Percentiles rank a stretch among this genome's conserved stretches.
Evolutionary conservation across 2,113 vertebrate genomes (phyloP).

Genomic region (Camelus dromedarius): DNA sequence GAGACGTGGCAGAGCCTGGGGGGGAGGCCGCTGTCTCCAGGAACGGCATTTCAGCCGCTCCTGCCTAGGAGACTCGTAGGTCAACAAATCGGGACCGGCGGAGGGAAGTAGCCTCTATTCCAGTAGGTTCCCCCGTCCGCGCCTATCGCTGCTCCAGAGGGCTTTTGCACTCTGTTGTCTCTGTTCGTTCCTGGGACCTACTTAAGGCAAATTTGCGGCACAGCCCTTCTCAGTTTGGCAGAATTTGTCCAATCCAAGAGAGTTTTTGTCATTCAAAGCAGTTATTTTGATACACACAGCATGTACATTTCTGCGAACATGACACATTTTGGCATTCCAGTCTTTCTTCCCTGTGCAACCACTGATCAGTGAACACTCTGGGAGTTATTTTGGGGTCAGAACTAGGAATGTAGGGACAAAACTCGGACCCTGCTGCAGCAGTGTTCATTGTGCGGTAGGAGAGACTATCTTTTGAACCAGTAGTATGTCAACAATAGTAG

Average conservation of each 20-base stretch:
- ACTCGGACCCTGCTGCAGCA: neutral
- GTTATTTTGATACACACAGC: neutral
- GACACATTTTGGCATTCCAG: neutral
- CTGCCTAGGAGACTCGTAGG: neutral
- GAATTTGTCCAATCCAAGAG: neutral
- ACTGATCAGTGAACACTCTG: neutral
- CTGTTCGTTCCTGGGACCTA: neutral
- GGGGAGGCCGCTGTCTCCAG: too few species aligned
- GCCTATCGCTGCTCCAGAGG: neutral
- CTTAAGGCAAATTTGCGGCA: neutral
- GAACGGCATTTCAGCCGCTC: neutral
- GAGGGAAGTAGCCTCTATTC: neutral
- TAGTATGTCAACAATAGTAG: neutral
- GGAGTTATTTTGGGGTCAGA: slow-evolving; percentile 27
- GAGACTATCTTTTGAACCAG: neutral
- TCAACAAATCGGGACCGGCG: neutral
- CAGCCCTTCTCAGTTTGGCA: neutral
- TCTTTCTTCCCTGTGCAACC: neutral
- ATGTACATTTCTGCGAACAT: neutral
- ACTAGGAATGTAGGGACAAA: neutral
- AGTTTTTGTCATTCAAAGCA: neutral
- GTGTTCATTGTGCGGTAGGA: neutral
- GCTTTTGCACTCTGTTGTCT: neutral
- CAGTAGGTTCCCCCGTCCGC: accelerated
- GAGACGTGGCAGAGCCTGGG: slow-evolving; percentile 74